phyloP scores from a whole-genome alignment of 2,113 vertebrate species.

The Hemibagrus wyckioides region DNA sequence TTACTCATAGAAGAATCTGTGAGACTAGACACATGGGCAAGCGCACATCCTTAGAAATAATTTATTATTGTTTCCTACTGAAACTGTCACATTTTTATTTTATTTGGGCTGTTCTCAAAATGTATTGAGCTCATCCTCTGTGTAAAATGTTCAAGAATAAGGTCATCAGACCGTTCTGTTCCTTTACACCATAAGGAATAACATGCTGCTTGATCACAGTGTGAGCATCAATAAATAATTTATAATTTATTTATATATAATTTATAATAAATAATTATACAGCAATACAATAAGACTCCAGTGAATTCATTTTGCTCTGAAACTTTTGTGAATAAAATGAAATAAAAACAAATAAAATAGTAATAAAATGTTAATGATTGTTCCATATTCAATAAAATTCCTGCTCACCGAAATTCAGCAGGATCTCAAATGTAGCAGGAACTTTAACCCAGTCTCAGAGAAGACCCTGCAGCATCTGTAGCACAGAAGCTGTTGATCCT shows the following conservation, averaged over 20 bases:
- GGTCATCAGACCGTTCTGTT: not conserved
- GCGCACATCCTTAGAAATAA: not conserved
- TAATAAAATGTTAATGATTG: not conserved
- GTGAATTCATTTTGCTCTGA: too few species aligned
- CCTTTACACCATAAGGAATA: not conserved
- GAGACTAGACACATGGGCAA: not conserved
- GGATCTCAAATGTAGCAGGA: not conserved
- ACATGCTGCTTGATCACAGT: not conserved
- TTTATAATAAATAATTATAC: not conserved
- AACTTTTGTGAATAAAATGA: too few species aligned
- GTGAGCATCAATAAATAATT: not conserved
- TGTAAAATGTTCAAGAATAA: not conserved
- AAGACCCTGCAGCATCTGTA: not conserved
- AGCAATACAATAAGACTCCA: not conserved
- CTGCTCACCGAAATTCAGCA: not conserved
- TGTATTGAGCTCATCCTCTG: not conserved
- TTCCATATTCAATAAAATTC: not conserved
- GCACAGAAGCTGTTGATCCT: constrained; percentile 4
- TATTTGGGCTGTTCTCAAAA: not conserved
- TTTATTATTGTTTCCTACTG: constrained; percentile 6
- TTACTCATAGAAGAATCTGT: not conserved
- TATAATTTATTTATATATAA: not conserved
- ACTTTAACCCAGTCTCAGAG: not conserved
- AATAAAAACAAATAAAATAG: not conserved
- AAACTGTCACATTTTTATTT: not conserved